Conservation (phyloP, 2,113 vertebrate genomes). For the Cisticola juncidis region DNA sequence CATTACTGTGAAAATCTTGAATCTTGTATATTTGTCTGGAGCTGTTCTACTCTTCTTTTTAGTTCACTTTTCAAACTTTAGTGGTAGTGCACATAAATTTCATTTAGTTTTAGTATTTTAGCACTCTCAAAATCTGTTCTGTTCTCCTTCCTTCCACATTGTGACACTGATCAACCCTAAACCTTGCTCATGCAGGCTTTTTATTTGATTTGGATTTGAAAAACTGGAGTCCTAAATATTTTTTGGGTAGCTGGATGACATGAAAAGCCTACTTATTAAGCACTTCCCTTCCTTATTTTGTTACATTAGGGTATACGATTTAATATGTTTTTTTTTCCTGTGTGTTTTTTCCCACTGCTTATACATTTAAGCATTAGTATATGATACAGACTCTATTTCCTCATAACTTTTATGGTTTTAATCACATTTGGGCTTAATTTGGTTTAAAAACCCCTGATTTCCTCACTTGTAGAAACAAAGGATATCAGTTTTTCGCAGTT, state of each 20-base stretch:
- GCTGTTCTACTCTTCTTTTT: background rate
- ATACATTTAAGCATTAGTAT: background rate
- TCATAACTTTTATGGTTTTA: slow-evolving; percentile 33
- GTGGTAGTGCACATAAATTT: background rate
- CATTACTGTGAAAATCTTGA: background rate
- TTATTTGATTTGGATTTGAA: background rate
- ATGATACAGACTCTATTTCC: background rate
- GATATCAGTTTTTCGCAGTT: slow-evolving; percentile 16
- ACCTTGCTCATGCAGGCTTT: fast-evolving
- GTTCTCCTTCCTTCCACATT: fast-evolving
- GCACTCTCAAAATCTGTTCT: background rate
- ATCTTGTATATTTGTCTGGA: background rate
- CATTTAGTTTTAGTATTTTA: background rate
- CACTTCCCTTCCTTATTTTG: background rate
- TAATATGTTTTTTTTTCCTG: slow-evolving; percentile 15
- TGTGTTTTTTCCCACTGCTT: background rate
- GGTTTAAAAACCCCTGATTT: background rate
- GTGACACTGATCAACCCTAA: background rate
- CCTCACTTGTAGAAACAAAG: background rate
- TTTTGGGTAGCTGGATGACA: background rate
- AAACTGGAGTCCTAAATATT: background rate
- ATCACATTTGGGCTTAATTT: slow-evolving; percentile 52
- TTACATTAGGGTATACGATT: background rate
- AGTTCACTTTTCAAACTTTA: background rate
- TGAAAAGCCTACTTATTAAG: background rate